Base-by-base conservation (phyloP, 2,888 invertebrate genomes). In the Caenorhabditis panamensis region DNA sequence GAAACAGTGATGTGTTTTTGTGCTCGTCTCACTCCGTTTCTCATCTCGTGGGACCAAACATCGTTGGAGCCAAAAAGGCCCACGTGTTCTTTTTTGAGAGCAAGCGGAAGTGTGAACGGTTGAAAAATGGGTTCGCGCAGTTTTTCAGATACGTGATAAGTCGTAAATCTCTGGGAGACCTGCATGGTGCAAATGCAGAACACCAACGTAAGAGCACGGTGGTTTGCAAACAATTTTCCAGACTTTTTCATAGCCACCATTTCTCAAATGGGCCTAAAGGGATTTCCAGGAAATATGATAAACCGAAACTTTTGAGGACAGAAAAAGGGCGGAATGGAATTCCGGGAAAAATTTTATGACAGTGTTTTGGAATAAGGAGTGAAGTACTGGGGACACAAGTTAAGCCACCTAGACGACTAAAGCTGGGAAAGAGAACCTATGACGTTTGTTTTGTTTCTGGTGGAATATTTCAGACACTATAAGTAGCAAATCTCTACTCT, bases 41-140 rank as follows among this genome's bases (percentile, higher is more conserved):
- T 13, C 51, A 59, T 71, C 71, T 72, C 71, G 62, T 72, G 63
- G 71, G 71, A 72, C 71, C 63, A 56, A 63, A 62, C 41, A 72
- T 62, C 69, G 58, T 51, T 5, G 18, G 13, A n/a, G 24, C 22
- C 31, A 31, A 31, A 44, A 8, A 31, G 26, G 37, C 67, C 61
- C 71, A 71, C 71, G 63, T 72, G 69, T 72, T 72, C 71, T 72
- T 72, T 72, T 44, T 44, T 41, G 20, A n/a, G 18, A 18, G 62
- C 28, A 28, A 59, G 53, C 24, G 26, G 51, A 71, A 53, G 53
- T 53, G 47, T 71, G 69, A n/a, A n/a, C n/a, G n/a, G n/a, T n/a
- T n/a, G n/a, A 71, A 71, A 53, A 62, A 71, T 71, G 13, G 37
- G 37, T 56, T 62, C 41, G 41, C 18, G 28, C 36, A 26, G 51